A percentile compares a stretch with the other conserved stretches of the same genome.
Evolutionary conservation across 1,140 invertebrate genomes (phyloP).

Genomic region (Neodiprion pinetum): DNA sequence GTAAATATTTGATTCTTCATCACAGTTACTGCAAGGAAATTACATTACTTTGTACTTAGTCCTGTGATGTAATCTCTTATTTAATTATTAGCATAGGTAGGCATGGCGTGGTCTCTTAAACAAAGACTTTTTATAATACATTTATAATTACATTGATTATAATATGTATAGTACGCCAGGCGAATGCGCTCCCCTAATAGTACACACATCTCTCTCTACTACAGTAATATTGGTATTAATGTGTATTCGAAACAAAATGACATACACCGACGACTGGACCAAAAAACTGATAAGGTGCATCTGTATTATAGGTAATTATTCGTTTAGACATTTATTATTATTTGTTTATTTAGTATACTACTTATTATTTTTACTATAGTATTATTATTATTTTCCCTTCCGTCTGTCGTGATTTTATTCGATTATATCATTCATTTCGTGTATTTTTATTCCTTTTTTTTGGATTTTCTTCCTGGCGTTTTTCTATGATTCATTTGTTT

Average conservation of each 20-base stretch:
- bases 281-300: constrained; percentile 7
- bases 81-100: not conserved
- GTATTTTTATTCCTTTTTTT: too few species aligned
- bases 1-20: not conserved
- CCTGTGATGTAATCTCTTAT: constrained; percentile 2
- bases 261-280: not conserved
- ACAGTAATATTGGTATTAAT: not conserved
- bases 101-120: not conserved
- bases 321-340: constrained; percentile 6
- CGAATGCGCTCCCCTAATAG: constrained; percentile 4
- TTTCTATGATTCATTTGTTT: too few species aligned
- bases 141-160: not conserved
- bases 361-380: not conserved
- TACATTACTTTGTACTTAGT: constrained; percentile 3
- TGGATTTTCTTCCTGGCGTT: too few species aligned
- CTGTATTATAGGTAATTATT: not conserved
- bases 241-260: not conserved
- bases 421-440: too few species aligned
- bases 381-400: too few species aligned
- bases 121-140: not conserved
- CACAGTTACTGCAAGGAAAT: constrained; percentile 5
- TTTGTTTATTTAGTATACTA: not conserved
- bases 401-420: too few species aligned
- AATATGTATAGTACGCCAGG: not conserved
- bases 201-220: not conserved